phyloP scores from a whole-genome alignment of 2,113 vertebrate species.

The Rhinogobius similis region DNA sequence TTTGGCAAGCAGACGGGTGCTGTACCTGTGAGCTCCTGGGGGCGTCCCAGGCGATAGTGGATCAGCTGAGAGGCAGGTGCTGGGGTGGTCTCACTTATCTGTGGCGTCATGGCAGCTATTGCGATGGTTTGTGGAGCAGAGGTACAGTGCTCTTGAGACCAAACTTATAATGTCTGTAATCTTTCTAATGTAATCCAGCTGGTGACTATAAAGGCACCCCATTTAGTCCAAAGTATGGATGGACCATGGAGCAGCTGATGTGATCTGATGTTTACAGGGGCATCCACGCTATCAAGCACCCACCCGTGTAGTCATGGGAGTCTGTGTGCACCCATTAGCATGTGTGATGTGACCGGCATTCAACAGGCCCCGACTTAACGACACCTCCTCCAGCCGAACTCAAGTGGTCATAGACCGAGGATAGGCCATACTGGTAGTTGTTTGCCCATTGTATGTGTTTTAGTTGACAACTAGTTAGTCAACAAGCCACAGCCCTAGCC shows the following conservation, averaged over 20 bases:
- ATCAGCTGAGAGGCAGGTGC: not conserved
- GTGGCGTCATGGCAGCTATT: not conserved
- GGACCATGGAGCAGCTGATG: not conserved
- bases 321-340: not conserved
- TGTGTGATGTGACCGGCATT: not conserved
- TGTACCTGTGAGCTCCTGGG: too few relatives aligned
- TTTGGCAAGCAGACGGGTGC: too few relatives aligned
- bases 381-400: too few relatives aligned
- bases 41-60: too few relatives aligned
- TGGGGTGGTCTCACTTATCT: not conserved
- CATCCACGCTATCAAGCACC: not conserved
- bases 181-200: too few relatives aligned
- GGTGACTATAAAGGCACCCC: too few relatives aligned
- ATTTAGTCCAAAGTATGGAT: not conserved
- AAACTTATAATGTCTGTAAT: not conserved
- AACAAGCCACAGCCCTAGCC: too few relatives aligned
- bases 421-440: too few relatives aligned
- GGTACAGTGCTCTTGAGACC: not conserved
- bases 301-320: not conserved
- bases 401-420: too few relatives aligned
- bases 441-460: too few relatives aligned
- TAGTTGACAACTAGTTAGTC: too few relatives aligned
- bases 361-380: not conserved
- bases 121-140: not conserved
- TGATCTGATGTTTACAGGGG: not conserved